phyloP scores from a whole-genome alignment of 1,140 invertebrate genomes.

The Trissolcus basalis region DNA sequence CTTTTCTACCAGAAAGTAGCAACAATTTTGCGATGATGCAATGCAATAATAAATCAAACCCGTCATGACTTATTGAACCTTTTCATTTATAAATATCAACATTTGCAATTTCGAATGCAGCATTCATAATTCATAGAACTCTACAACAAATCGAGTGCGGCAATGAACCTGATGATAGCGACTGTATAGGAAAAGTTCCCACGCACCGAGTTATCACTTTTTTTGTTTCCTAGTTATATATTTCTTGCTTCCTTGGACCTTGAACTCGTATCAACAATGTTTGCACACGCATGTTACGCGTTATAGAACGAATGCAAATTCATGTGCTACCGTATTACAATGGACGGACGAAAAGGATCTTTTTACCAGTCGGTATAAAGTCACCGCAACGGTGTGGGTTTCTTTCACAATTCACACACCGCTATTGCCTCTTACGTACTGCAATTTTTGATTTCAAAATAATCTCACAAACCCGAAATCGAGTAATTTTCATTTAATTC shows the following conservation, averaged over 20 bases:
- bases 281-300: slow-evolving; percentile 36
- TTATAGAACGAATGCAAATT: slow-evolving; percentile 37
- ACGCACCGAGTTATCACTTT: slow-evolving; percentile 41
- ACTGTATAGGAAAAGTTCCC: slow-evolving; percentile 64
- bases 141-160: slow-evolving; percentile 42
- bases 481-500: too few species aligned
- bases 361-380: slow-evolving; percentile 23
- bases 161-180: slow-evolving; percentile 63
- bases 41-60: not conserved
- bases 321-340: slow-evolving; percentile 19
- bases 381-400: slow-evolving; percentile 26
- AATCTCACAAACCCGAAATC: too few species aligned
- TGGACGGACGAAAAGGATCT: slow-evolving; percentile 21
- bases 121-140: slow-evolving; percentile 5
- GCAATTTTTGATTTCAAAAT: slow-evolving; percentile 1
- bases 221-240: slow-evolving; percentile 5
- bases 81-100: not conserved
- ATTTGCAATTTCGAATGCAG: not conserved
- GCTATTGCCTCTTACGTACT: slow-evolving; percentile 21
- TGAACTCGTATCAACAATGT: slow-evolving; percentile 61
- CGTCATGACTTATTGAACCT: slow-evolving; percentile 8
- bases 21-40: not conserved
- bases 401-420: slow-evolving; percentile 30
- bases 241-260: slow-evolving; percentile 46
- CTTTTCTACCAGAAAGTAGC: not conserved